Percentiles rank a stretch among this genome's conserved stretches.
Evolutionary conservation across 1,140 invertebrate genomes (phyloP).

Genomic region (Philopotamus ludificatus): DNA sequence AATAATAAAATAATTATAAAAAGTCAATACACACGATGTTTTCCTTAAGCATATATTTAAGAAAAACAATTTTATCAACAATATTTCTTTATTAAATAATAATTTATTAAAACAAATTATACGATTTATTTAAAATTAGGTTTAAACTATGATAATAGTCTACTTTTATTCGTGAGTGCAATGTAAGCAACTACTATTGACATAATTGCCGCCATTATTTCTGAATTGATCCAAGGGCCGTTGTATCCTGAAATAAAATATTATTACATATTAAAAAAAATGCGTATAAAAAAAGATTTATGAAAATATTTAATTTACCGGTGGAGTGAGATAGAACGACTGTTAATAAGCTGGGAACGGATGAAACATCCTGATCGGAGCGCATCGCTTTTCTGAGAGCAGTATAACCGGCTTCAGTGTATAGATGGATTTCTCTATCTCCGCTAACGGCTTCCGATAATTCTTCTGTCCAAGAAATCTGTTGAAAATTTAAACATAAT

Average conservation of each 20-base stretch:
- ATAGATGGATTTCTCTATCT: slow-evolving; percentile 76
- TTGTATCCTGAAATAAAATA: slow-evolving; percentile 64
- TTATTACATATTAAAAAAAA: not conserved
- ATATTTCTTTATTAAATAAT: too few species aligned
- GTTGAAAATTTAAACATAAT: slow-evolving; percentile 36
- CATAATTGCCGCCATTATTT: slow-evolving; percentile 79
- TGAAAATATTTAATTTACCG: slow-evolving; percentile 47
- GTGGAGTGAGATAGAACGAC: slow-evolving; percentile 79
- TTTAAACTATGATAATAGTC: slow-evolving; percentile 67
- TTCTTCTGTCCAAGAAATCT: slow-evolving; percentile 92
- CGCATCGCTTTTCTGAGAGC: slow-evolving; percentile 74
- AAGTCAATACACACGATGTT: too few species aligned
- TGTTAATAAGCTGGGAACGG: slow-evolving; percentile 72
- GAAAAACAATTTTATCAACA: too few species aligned
- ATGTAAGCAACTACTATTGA: slow-evolving; percentile 81
- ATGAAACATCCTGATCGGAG: slow-evolving; percentile 64
- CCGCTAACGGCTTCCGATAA: slow-evolving; percentile 73
- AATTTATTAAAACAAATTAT: too few species aligned
- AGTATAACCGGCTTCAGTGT: slow-evolving; percentile 89
- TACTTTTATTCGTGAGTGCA: slow-evolving; percentile 81
- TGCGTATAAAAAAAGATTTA: slow-evolving; percentile 1
- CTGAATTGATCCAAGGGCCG: slow-evolving; percentile 89
- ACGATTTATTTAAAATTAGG: too few species aligned
- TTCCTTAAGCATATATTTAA: too few species aligned
- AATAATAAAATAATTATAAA: too few species aligned